Evolutionary conservation across 2,113 vertebrate genomes (phyloP).

Genomic region (Agapornis roseicollis): DNA sequence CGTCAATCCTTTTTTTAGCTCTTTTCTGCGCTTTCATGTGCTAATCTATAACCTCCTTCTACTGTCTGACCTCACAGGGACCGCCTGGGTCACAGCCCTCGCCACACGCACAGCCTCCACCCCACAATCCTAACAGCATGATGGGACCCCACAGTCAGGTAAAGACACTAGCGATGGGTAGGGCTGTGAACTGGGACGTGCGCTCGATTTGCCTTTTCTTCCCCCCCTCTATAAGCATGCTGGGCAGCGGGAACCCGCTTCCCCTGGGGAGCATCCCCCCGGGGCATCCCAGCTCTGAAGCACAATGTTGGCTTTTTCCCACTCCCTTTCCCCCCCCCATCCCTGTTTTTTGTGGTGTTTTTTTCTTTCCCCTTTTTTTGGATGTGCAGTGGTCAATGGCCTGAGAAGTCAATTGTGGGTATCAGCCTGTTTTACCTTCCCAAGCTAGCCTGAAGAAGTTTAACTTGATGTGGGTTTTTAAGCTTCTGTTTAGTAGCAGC

Average conservation of each 20-base stretch:
- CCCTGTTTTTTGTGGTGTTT: background rate
- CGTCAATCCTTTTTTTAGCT: slow-evolving; percentile 72
- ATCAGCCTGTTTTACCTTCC: slow-evolving; percentile 48
- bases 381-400: slow-evolving; percentile 36
- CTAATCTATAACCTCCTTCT: slow-evolving; percentile 81
- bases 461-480: slow-evolving; percentile 31
- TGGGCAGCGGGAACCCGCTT: slow-evolving; percentile 38
- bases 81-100: slow-evolving; percentile 98
- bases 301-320: background rate
- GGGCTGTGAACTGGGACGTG: slow-evolving; percentile 61
- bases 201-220: slow-evolving; percentile 31
- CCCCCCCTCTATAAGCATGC: background rate
- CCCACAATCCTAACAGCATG: slow-evolving; percentile 99
- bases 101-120: slow-evolving; percentile 97
- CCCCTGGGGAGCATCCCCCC: background rate
- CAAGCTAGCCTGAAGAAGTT: slow-evolving; percentile 46
- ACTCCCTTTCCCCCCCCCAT: background rate
- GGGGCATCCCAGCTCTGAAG: background rate
- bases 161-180: slow-evolving; percentile 76
- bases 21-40: slow-evolving; percentile 78
- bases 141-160: slow-evolving; percentile 99
- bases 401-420: slow-evolving; percentile 42
- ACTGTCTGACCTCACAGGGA: slow-evolving; percentile 90
- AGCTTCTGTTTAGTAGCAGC: slow-evolving; percentile 52
- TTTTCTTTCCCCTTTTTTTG: background rate